Conservation (phyloP, 2,113 vertebrate genomes). For the Rhinolophus sinicus region DNA sequence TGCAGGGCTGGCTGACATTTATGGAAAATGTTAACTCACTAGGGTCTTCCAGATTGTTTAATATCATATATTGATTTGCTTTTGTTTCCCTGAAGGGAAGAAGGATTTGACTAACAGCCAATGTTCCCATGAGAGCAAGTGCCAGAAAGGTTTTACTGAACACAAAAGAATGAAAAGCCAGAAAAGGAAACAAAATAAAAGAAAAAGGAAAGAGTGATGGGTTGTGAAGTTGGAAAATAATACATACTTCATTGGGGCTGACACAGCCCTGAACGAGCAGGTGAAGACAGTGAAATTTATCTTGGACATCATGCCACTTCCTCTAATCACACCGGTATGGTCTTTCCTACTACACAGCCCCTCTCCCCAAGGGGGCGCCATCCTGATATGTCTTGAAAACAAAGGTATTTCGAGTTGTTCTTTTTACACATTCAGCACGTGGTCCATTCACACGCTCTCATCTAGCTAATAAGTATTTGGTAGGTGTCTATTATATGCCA, state of each 20-base stretch:
- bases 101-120: constrained; percentile 80
- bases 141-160: constrained; percentile 74
- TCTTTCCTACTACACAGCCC: constrained; percentile 1
- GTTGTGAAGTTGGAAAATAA: constrained; percentile 61
- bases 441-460: not conserved
- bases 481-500: not conserved
- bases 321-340: not conserved
- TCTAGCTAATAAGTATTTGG: not conserved
- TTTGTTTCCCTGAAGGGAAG: constrained; percentile 77
- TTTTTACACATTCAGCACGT: not conserved
- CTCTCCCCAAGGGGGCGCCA: not conserved
- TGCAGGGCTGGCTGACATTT: constrained; percentile 77
- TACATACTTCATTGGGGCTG: constrained; percentile 35
- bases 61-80: constrained; percentile 84
- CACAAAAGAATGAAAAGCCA: constrained; percentile 55
- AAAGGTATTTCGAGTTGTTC: not conserved
- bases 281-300: constrained; percentile 36
- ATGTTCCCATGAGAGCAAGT: constrained; percentile 72
- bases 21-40: constrained; percentile 74
- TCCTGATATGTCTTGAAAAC: not conserved
- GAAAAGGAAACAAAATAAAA: constrained; percentile 13
- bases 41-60: constrained; percentile 75
- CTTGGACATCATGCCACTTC: not conserved
- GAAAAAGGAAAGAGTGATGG: constrained; percentile 55
- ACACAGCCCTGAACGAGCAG: constrained; percentile 41